A percentile compares a stretch with the other conserved stretches of the same genome.
Conservation (phyloP, 2,797 vertebrate genomes). For the Amphiprion clarkii region DNA sequence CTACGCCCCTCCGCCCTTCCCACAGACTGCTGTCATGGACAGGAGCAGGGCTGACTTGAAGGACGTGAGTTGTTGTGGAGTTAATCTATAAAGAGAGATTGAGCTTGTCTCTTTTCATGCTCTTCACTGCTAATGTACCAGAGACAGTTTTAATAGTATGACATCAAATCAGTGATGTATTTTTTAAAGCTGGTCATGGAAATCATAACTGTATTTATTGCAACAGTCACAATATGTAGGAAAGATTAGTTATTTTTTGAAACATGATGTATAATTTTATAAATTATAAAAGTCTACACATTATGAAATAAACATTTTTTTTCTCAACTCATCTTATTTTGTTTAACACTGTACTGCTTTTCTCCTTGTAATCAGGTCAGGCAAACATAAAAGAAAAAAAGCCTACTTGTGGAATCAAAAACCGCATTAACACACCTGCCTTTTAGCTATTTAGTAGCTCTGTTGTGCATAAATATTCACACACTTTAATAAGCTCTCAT, state of each 20-base stretch:
- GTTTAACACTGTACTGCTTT: background rate
- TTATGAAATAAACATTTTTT: constrained; percentile 75
- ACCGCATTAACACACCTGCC: background rate
- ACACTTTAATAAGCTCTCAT: constrained; percentile 65
- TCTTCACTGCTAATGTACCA: constrained; percentile 38
- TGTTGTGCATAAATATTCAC: constrained; percentile 44
- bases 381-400: background rate
- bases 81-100: constrained; percentile 34
- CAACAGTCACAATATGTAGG: constrained; percentile 50
- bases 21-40: constrained; percentile 38
- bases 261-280: constrained; percentile 71
- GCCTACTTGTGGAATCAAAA: background rate
- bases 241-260: constrained; percentile 68
- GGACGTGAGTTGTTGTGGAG: constrained; percentile 47
- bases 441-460: background rate
- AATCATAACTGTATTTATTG: constrained; percentile 70
- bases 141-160: constrained; percentile 60
- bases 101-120: constrained; percentile 33
- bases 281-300: constrained; percentile 67
- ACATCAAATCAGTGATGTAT: constrained; percentile 42
- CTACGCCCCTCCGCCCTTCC: constrained; percentile 8
- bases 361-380: background rate
- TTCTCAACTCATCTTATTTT: constrained; percentile 30
- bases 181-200: constrained; percentile 45
- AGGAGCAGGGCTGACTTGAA: constrained; percentile 44